These are phyloP conservation scores for Halcyon senegalensis DNA, from an alignment of 2,113 vertebrate genomes.

Conservation along the genomic window DNA sequence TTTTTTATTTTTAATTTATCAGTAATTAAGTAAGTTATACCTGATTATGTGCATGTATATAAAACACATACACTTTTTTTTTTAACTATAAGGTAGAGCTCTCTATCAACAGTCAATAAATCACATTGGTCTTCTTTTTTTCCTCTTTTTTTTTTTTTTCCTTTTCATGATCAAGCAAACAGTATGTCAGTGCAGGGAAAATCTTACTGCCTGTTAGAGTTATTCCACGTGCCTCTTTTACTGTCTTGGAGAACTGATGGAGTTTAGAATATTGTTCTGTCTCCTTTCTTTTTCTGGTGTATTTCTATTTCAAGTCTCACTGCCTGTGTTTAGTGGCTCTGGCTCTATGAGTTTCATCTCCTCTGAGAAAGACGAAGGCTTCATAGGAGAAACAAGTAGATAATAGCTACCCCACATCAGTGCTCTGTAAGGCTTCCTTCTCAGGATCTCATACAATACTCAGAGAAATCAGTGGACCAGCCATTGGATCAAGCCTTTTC, in stretches of 20 bases:
- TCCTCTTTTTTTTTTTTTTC: neutral
- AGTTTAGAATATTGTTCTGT: neutral
- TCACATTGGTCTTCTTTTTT: neutral
- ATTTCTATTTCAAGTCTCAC: conserved; percentile 20
- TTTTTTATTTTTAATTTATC: neutral
- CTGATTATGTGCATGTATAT: neutral
- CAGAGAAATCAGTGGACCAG: neutral
- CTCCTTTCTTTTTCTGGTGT: neutral
- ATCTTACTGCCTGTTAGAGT: neutral
- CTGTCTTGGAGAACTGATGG: neutral
- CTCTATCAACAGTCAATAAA: neutral
- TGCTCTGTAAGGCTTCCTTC: neutral
- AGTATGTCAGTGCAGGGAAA: neutral
- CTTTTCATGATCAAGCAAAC: conserved; percentile 8
- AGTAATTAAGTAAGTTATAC: neutral
- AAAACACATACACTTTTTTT: neutral
- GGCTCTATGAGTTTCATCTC: neutral
- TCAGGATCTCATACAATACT: neutral
- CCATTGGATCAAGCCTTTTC: neutral
- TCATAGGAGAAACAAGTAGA: neutral
- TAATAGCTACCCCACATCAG: rapidly evolving
- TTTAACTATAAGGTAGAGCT: neutral
- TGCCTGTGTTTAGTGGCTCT: neutral
- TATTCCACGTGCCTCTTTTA: neutral
- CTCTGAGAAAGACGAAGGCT: neutral